Percentiles rank a stretch among this genome's conserved stretches.
These are phyloP conservation scores for Bombyx mandarina DNA, from an alignment of 1,140 invertebrate genomes.

Conservation along the genomic window DNA sequence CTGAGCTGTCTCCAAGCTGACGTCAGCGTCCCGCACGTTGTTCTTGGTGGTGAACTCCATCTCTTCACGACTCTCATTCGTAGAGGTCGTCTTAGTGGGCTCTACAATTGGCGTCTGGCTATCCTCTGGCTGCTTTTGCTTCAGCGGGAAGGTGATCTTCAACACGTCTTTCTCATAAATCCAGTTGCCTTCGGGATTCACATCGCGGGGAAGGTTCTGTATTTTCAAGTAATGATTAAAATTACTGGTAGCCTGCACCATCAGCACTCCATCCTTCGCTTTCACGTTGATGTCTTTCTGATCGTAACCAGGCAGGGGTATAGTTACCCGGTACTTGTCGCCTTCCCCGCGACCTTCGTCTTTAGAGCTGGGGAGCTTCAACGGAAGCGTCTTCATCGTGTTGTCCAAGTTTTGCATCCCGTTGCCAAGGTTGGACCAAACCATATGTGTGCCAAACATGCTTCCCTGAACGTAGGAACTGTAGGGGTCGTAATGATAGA, in stretches of 20 bases:
- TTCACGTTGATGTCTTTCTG: constrained; percentile 35
- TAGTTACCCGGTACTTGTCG: constrained; percentile 26
- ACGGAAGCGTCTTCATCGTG: constrained; percentile 19
- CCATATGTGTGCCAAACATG: constrained; percentile 28
- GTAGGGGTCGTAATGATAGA: constrained; percentile 2
- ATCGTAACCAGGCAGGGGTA: constrained; percentile 22
- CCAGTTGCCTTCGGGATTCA: constrained; percentile 37
- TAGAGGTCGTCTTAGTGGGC: constrained; percentile 8
- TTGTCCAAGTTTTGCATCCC: constrained; percentile 24
- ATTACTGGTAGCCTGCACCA: constrained; percentile 25
- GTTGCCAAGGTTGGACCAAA: constrained; percentile 22
- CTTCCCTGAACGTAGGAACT: constrained; percentile 11
- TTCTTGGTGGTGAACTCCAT: constrained; percentile 9
- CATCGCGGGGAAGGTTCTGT: constrained; percentile 19
- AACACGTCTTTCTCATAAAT: constrained; percentile 27
- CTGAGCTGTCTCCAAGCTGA: constrained; percentile 15
- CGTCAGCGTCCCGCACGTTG: constrained; percentile 20
- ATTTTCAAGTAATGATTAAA: constrained; percentile 24
- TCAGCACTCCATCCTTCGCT: constrained; percentile 27
- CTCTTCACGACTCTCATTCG: constrained; percentile 19
- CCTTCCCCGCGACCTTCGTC: constrained; percentile 22
- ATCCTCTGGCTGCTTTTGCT: constrained; percentile 2
- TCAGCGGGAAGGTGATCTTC: constrained; percentile 37
- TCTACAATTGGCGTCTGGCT: background rate
- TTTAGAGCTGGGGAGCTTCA: constrained; percentile 16